Evolutionary conservation across 2,888 invertebrate species (phyloP), one percentile per base, ranked within the genome.

Genomic region (Plebejus anna): DNA sequence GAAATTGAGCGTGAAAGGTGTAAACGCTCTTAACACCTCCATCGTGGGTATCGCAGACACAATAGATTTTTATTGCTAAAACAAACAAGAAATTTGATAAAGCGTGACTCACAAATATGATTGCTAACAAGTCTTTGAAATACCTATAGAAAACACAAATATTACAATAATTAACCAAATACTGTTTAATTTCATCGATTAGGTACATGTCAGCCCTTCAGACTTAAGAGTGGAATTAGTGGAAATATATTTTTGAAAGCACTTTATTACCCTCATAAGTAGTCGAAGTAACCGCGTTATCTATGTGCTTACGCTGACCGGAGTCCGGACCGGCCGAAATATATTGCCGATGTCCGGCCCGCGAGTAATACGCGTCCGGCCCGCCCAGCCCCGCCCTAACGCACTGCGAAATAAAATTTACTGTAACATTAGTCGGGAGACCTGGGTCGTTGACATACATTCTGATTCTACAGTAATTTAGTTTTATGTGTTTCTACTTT

Each of bases 281-380:
- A 66, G 47, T 61, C 42, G n/a, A 16, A 32, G 32, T 28, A 61
- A n/a, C 47, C 47, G 42, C 82, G 86, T 87, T 87, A 86, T 88
- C 85, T 83, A 79, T 81, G 84, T 88, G 89, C 89, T 88, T 87
- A 84, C 83, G 84, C 81, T 80, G 80, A 82, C 84, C 84, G 87
- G 83, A 16, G 80, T 81, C 84, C 84, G 87, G 83, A 16, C 4
- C 85, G 83, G 86, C 84, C 87, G 84, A 86, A 87, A 91, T 91
- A 90, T 91, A 90, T 90, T 89, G 88, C 84, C 86, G 90, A 90
- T 90, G 89, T 92, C 92, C 92, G 90, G 86, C 83, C 86, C 86
- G 90, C 91, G 90, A 90, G 92, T 93, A 92, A 92, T 93, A 88
- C 88, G 90, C 86, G 86, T 92, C 92, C 92, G 92, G 87, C 85